phyloP scores from a whole-genome alignment of 1,140 invertebrate genomes.

The Ptiloglossa arizonensis region DNA sequence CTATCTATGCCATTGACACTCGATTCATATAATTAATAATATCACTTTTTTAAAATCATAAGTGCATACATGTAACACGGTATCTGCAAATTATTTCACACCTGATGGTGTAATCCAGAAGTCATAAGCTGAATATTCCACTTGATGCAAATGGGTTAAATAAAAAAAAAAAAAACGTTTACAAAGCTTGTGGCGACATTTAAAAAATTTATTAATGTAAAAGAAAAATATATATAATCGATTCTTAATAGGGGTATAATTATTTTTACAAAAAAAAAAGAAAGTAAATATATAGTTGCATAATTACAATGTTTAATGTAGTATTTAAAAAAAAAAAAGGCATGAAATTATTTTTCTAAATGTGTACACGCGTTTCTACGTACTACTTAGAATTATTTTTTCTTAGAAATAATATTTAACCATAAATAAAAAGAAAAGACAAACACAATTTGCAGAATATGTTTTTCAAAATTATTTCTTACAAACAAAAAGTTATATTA shows the following conservation, averaged over 20 bases:
- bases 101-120: too few relatives aligned
- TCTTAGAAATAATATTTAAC: neutral
- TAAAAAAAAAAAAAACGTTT: neutral
- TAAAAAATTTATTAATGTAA: neutral
- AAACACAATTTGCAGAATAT: neutral
- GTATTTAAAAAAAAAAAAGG: slow-evolving; percentile 7
- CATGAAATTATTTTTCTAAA: neutral
- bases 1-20: too few relatives aligned
- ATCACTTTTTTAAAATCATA: too few relatives aligned
- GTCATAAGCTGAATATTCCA: too few relatives aligned
- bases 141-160: too few relatives aligned
- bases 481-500: neutral
- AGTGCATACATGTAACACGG: too few relatives aligned
- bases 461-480: neutral
- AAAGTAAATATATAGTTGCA: slow-evolving; percentile 10
- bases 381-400: neutral
- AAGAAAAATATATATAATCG: neutral
- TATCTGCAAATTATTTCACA: too few relatives aligned
- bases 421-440: neutral
- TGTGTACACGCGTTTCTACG: neutral
- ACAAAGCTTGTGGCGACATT: neutral
- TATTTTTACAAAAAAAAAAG: neutral
- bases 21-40: too few relatives aligned
- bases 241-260: neutral
- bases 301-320: neutral